Conservation (phyloP, 2,888 invertebrate genomes). For the Ornithoptera priamus region DNA sequence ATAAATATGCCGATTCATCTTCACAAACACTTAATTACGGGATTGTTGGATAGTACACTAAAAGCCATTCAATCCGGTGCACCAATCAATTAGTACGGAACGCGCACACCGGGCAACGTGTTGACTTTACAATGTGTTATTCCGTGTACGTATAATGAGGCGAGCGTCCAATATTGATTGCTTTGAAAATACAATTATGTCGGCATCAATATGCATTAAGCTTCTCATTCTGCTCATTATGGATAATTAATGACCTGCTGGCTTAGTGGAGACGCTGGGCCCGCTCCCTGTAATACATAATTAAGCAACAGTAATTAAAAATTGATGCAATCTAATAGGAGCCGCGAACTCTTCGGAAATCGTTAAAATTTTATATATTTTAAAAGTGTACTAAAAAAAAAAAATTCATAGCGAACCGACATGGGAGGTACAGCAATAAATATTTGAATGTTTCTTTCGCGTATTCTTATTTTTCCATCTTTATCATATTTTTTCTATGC, state of each 20-base stretch:
- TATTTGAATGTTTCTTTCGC: too few species aligned
- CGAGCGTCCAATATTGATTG: conserved; percentile 26
- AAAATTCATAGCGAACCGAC: not conserved
- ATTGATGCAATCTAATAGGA: conserved; percentile 21
- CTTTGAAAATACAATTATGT: conserved; percentile 31
- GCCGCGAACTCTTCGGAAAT: conserved; percentile 4
- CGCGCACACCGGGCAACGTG: conserved; percentile 41
- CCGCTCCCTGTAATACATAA: conserved; percentile 26
- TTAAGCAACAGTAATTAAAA: conserved; percentile 26
- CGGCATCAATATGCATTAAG: conserved; percentile 30
- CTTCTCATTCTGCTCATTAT: conserved; percentile 30
- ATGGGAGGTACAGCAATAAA: too few species aligned
- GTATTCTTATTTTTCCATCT: too few species aligned
- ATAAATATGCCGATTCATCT: not conserved
- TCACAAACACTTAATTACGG: not conserved
- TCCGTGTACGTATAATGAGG: conserved; percentile 31
- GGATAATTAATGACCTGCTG: conserved; percentile 29
- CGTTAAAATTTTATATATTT: conserved; percentile 1
- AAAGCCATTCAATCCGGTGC: conserved; percentile 35
- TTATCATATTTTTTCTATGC: too few species aligned
- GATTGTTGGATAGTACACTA: conserved; percentile 5
- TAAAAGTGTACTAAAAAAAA: not conserved
- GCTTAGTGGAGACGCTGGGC: conserved; percentile 26
- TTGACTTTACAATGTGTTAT: conserved; percentile 63
- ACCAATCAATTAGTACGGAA: conserved; percentile 65